Evolutionary conservation across 2,113 vertebrate genomes (phyloP), one percentile per base, ranked within the genome.

Genomic region (Gobio gobio): DNA sequence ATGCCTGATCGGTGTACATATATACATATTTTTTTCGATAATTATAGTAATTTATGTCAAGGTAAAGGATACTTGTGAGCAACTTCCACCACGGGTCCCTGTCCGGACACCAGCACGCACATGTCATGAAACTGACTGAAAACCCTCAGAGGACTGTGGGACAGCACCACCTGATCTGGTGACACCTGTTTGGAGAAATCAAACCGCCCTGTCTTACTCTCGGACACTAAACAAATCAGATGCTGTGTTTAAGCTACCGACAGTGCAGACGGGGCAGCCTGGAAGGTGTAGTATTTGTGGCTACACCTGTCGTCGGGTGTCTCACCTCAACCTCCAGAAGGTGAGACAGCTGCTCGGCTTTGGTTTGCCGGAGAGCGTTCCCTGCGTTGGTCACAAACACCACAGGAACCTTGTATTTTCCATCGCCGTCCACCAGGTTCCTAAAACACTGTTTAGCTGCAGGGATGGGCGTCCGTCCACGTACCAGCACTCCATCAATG

Each of bases 371-470:
- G 90, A 95, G 89, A 88, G 95, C 95, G 91, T 99, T 99, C 47
- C 98, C 97, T 1, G 98, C 97, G 51, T 99, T 99, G 12, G 98
- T 99, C 59, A 99, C 95, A 88, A 99, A 99, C 78, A 97, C 98
- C 85, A 98, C 96, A 0, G 98, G 97, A n/a, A 98, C 95, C 36
- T 91, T 94, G 83, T 97, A 95, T 85, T 93, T 93, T n/a, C 97
- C 97, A 2, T 91, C 63, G 26, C 89, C 1, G 86, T 96, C 94
- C 87, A 94, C 64, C 85, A 99, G 91, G 86, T 91, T 94, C 87
- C 73, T 93, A 90, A 98, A 97, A 68, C 96, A 96, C 85, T 95
- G 94, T 86, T 95, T 95, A 3, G 97, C 97, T 0, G 94, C 96
- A 3, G 97, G 97, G 87, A 99, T 95, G 0, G 93, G 95, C 0